Base-by-base conservation (phyloP, 1,140 invertebrate species). In the Medauroidea extradentata region DNA sequence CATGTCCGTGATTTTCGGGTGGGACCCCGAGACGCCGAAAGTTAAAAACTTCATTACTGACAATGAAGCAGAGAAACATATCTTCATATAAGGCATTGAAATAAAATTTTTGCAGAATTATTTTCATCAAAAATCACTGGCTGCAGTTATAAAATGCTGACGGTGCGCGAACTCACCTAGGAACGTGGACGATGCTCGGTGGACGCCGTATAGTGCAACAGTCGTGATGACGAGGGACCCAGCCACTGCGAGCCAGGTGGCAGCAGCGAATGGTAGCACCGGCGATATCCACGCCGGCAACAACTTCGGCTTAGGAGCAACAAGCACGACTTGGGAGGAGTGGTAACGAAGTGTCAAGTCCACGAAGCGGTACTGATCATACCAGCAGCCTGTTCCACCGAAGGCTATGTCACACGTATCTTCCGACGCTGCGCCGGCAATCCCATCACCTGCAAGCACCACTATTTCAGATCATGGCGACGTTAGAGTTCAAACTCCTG, bases 361-460 rank as follows among this genome's bases (percentile, higher is more conserved):
- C 61, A 85, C 66, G 56, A 70, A 78, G 34, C 67, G 54, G 64
- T 75, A 83, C 69, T 76, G 75, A 63, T 78, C 73, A 63, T 78
- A 80, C 82, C 82, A 84, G 8, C 78, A 77, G 69, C 83, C 83
- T 2, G 83, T 66, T 29, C 81, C 81, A 62, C 72, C 80, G 59
- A 79, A 76, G 39, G 81, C 83, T 48, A 84, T 61, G 69, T 85
- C 82, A 23, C 79, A 81, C 16, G 70, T 71, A 62, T 82, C 81
- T 63, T 74, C 72, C 14, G 76, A 73, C 3, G 83, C 69, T 64
- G 77, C 79, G 16, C 52, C 49, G 7, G 19, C 18, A 58, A 57
- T 57, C 29, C 82, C 82, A 55, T 78, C 74, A 38, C 81, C 82
- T 11, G 80, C 11, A 11, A 11, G 11, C 29, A 11, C 29, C 5